A percentile compares a stretch with the other conserved stretches of the same genome.
phyloP scores from a whole-genome alignment of 53 echinoderm and acorn worm species.

The Holothuria leucospilota region DNA sequence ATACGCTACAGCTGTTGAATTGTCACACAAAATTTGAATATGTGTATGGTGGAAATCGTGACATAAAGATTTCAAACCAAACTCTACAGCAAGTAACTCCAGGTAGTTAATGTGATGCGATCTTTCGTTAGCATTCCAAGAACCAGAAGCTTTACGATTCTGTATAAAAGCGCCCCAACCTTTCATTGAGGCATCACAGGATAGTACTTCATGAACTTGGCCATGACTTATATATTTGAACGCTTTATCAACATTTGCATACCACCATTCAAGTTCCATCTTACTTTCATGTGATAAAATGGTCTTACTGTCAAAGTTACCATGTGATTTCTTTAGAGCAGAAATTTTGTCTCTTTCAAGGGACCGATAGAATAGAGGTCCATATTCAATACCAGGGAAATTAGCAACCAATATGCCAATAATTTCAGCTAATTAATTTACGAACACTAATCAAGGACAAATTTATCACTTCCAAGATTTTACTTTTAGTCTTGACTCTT shows the following conservation, averaged over 20 bases:
- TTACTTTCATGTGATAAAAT: slow-evolving; percentile 23
- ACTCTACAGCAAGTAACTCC: slow-evolving; percentile 57
- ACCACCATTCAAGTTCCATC: slow-evolving; percentile 59
- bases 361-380: slow-evolving; percentile 52
- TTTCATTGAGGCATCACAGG: slow-evolving; percentile 53
- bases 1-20: slow-evolving; percentile 58
- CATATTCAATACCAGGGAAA: too few species aligned
- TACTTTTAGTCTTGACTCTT: slow-evolving; percentile 14
- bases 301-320: slow-evolving; percentile 42
- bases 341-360: slow-evolving; percentile 42
- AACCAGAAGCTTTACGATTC: slow-evolving; percentile 12
- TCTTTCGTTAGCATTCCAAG: slow-evolving; percentile 53
- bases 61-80: slow-evolving; percentile 49
- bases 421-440: slow-evolving; percentile 47
- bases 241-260: slow-evolving; percentile 25
- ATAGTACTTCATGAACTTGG: neutral
- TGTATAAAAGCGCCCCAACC: slow-evolving; percentile 57
- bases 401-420: slow-evolving; percentile 65
- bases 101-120: slow-evolving; percentile 52
- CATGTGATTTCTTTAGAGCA: slow-evolving; percentile 43
- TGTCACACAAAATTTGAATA: slow-evolving; percentile 48
- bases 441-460: slow-evolving; percentile 15
- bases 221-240: slow-evolving; percentile 22
- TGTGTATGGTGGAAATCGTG: slow-evolving; percentile 4
- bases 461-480: slow-evolving; percentile 8